Percentiles rank a stretch among this genome's conserved stretches.
phyloP scores from a whole-genome alignment of 2,797 vertebrate species.

The Rhinichthys osculus region DNA sequence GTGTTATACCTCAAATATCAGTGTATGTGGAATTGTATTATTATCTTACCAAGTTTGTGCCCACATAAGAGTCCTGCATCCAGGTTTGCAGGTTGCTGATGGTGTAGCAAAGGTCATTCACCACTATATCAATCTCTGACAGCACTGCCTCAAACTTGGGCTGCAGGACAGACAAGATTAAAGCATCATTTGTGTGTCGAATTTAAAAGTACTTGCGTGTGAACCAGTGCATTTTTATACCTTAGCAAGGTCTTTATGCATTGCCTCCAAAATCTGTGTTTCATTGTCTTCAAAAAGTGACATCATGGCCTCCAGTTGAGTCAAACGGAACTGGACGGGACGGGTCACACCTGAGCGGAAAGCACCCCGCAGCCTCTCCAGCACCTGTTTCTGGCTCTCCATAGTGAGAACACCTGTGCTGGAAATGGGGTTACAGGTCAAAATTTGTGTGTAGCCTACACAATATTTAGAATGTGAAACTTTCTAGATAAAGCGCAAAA shows the following conservation, averaged over 20 bases:
- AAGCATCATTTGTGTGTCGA: neutral
- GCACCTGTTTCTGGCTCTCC: slow-evolving; percentile 68
- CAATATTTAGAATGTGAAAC: neutral
- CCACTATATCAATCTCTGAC: slow-evolving; percentile 74
- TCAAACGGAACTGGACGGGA: slow-evolving; percentile 70
- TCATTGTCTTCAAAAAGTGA: slow-evolving; percentile 77
- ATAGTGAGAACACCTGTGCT: slow-evolving; percentile 65
- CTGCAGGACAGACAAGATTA: slow-evolving; percentile 58
- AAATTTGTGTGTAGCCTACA: neutral
- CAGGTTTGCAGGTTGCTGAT: slow-evolving; percentile 73
- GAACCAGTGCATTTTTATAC: slow-evolving; percentile 56
- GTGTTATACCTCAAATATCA: neutral
- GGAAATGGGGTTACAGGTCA: neutral
- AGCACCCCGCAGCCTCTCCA: slow-evolving; percentile 65
- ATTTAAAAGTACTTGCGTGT: too few relatives aligned
- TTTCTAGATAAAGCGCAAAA: neutral
- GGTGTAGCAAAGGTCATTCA: slow-evolving; percentile 72
- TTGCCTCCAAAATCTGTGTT: slow-evolving; percentile 66
- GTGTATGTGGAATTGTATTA: neutral
- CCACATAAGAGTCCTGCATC: slow-evolving; percentile 75
- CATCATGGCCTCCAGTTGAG: slow-evolving; percentile 71
- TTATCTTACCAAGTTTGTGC: slow-evolving; percentile 73
- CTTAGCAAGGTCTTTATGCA: slow-evolving; percentile 79
- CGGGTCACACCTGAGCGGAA: slow-evolving; percentile 71
- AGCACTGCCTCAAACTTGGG: slow-evolving; percentile 79